These are phyloP conservation scores for Silvanus unidentatus DNA, from an alignment of 2,888 invertebrate genomes.

Conservation along the genomic window DNA sequence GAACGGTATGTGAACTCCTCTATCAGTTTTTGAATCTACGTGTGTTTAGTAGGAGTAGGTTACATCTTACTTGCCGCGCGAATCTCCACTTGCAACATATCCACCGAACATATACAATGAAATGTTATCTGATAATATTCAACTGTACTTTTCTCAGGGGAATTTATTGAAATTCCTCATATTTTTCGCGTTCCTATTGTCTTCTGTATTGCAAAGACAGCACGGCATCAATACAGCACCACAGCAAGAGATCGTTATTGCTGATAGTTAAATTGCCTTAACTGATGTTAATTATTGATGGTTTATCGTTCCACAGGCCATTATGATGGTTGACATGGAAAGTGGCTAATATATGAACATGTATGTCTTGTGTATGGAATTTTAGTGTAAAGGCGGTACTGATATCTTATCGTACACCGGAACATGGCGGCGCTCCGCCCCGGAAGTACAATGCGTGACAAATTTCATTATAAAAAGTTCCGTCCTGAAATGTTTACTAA, in stretches of 20 bases:
- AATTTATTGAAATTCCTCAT: slow-evolving; percentile 23
- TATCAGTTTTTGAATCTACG: slow-evolving; percentile 33
- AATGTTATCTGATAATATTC: slow-evolving; percentile 34
- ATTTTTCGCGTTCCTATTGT: slow-evolving; percentile 13
- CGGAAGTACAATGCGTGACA: slow-evolving; percentile 40
- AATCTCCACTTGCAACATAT: slow-evolving; percentile 11
- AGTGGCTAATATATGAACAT: no score
- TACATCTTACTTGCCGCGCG: slow-evolving; percentile 38
- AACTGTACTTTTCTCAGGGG: slow-evolving; percentile 10
- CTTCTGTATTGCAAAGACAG: no score
- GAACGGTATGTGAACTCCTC: slow-evolving; percentile 32
- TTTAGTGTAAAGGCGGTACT: slow-evolving; percentile 33
- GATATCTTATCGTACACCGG: slow-evolving; percentile 37
- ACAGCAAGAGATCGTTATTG: no score
- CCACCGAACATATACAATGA: slow-evolving; percentile 32
- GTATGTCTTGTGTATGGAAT: no score
- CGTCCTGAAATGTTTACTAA: no score
- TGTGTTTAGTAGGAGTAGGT: slow-evolving; percentile 32
- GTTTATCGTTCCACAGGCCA: no score
- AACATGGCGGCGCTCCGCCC: slow-evolving; percentile 43
- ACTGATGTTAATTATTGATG: no score
- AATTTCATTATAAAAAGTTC: slow-evolving; percentile 19
- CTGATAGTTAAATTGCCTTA: no score
- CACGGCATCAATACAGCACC: no score
- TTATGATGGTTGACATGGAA: no score